Conservation (phyloP, 2,797 vertebrate genomes). For the Trachops cirrhosus region DNA sequence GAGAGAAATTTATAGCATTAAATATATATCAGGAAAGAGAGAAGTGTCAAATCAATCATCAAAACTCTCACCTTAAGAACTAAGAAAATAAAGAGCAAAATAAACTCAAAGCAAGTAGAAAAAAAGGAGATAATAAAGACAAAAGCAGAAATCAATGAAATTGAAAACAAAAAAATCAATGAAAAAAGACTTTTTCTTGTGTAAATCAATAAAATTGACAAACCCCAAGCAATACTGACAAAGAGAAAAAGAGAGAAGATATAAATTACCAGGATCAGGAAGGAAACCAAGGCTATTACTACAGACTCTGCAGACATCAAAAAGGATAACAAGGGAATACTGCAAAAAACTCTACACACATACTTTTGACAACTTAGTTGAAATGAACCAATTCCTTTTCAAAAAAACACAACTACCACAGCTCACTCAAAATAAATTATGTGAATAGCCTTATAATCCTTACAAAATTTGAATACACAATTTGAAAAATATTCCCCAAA, state of each 20-base stretch:
- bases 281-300: background rate
- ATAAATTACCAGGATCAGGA: background rate
- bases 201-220: background rate
- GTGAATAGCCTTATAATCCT: background rate
- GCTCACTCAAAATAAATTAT: background rate
- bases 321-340: background rate
- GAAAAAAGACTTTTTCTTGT: background rate
- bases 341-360: background rate
- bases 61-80: background rate
- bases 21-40: background rate
- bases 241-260: background rate
- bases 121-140: background rate
- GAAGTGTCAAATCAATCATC: background rate
- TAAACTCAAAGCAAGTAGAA: background rate
- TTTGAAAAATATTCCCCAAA: background rate
- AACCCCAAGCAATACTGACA: background rate
- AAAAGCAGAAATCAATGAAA: background rate
- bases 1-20: background rate
- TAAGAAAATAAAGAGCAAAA: background rate
- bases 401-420: background rate
- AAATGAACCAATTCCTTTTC: background rate
- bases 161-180: background rate
- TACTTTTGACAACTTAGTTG: background rate
- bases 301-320: background rate
- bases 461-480: slow-evolving; percentile 6